Base-by-base conservation (phyloP, 1,140 invertebrate genomes). In the Oreohelix idahoensis region DNA sequence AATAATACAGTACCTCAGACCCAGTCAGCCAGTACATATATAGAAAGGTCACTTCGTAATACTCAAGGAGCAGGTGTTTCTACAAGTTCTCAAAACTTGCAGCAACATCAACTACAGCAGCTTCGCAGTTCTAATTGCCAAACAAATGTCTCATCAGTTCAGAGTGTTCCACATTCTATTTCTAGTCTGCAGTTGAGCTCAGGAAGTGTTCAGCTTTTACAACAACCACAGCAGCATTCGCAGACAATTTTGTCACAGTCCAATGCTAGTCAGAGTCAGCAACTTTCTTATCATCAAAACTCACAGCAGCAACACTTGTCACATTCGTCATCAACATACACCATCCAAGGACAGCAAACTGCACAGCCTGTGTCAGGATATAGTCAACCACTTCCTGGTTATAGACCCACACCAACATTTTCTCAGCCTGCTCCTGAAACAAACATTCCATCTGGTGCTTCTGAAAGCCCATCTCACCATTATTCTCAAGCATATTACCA, bases 341-440 rank as follows among this genome's bases (percentile, higher is more conserved):
- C n/a, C 1, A n/a, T 32, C 11, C n/a, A 66, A 66, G 63, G 63
- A 66, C n/a, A 66, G 20, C n/a, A n/a, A n/a, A 35, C 8, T 32
- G 29, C 63, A n/a, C 29, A 66, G 32, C 36, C 35, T 13, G 58
- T 79, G 26, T 69, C 77, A 26, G 77, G 77, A 36, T 81, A 81
- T 38, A 81, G 32, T 17, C 79, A 81, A 66, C 79, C 79, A 39
- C 49, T 81, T 10, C 79, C 79, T 45, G 79, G 66, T 1, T 39
- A 81, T 29, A 70, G 79, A 79, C 1, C 35, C 29, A 69, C 26
- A 23, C n/a, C 77, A 79, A 39, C 20, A 66, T 38, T 53, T 39
- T 13, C 8, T 35, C 36, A 79, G 17, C 58, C 36, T 42, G n/a
- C 5, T 53, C 29, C 71, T 29, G 23, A 5, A 49, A 15, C 38